phyloP scores from a whole-genome alignment of 2,113 vertebrate species.

The Pseudorhombus dupliciocellatus region DNA sequence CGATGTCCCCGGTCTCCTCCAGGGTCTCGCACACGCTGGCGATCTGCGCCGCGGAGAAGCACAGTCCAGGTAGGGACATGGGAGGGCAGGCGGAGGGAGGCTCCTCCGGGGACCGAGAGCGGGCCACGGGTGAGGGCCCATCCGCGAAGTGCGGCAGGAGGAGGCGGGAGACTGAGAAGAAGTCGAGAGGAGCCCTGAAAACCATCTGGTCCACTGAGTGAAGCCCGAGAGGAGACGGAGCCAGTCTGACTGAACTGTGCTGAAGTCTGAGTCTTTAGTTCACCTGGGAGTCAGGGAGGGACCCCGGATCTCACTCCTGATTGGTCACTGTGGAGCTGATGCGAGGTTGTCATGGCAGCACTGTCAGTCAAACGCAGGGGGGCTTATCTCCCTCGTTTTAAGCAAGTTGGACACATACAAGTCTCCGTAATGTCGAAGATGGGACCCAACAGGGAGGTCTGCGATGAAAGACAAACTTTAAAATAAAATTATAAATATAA shows the following conservation, averaged over 20 bases:
- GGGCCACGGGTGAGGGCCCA: constrained; percentile 83
- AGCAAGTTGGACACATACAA: constrained; percentile 18
- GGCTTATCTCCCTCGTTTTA: constrained; percentile 83
- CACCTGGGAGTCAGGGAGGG: constrained; percentile 90
- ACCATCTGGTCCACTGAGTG: constrained; percentile 86
- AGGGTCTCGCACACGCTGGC: constrained; percentile 98
- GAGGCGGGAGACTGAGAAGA: constrained; percentile 91
- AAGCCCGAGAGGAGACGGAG: constrained; percentile 28
- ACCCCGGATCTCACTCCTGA: constrained; percentile 90
- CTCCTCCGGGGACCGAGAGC: constrained; percentile 88
- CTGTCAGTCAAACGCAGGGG: constrained; percentile 91
- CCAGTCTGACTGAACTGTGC: constrained; percentile 75
- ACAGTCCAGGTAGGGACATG: constrained; percentile 79
- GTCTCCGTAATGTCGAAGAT: background rate
- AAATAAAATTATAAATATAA: background rate
- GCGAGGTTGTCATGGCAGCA: constrained; percentile 89
- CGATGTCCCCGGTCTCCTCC: constrained; percentile 98
- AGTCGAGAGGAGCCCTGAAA: constrained; percentile 95
- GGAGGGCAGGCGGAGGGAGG: constrained; percentile 66
- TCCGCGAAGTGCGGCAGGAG: constrained; percentile 91
- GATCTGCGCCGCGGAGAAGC: constrained; percentile 98
- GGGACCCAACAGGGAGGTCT: too few species aligned
- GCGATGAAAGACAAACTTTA: too few species aligned
- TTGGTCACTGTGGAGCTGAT: constrained; percentile 90
- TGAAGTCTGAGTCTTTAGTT: constrained; percentile 88